phyloP scores from a whole-genome alignment of 2,113 vertebrate genomes.

The Thalassarche chlororhynchos region DNA sequence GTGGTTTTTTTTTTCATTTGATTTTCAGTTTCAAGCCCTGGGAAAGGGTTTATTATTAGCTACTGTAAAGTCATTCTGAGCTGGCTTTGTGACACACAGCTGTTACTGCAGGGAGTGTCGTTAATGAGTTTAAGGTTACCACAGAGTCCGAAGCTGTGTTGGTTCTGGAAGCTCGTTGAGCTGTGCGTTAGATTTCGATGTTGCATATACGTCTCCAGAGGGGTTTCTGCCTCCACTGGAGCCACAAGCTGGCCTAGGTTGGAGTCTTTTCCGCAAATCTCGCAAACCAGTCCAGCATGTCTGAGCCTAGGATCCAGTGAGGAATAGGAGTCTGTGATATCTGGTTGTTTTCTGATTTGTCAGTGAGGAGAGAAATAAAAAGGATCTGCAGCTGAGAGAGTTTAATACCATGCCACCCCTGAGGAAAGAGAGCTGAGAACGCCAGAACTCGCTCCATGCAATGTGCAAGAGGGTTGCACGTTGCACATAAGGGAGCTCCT shows the following conservation, averaged over 20 bases:
- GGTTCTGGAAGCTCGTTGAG: neutral
- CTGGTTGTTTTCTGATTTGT: neutral
- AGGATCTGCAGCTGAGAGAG: neutral
- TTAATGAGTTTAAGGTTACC: constrained; percentile 48
- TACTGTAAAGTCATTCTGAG: constrained; percentile 16
- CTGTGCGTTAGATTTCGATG: neutral
- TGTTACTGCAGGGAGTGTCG: neutral
- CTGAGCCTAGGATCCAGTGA: neutral
- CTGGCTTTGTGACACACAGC: constrained; percentile 25
- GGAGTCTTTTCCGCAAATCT: neutral
- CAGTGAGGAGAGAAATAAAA: neutral
- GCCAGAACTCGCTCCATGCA: neutral
- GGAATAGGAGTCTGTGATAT: neutral
- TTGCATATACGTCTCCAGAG: neutral
- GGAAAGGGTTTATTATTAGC: constrained; percentile 31
- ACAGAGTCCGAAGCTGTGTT: neutral
- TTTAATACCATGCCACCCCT: neutral
- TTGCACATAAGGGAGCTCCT: neutral
- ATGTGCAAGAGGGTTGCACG: neutral
- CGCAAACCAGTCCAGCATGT: neutral
- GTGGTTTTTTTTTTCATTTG: neutral
- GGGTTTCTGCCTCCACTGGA: neutral
- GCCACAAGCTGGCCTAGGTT: neutral
- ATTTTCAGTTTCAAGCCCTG: constrained; percentile 1
- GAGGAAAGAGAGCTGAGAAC: neutral